A percentile compares a stretch with the other conserved stretches of the same genome.
These are phyloP conservation scores for Aelia acuminata DNA, from an alignment of 2,888 invertebrate species.

Conservation along the genomic window DNA sequence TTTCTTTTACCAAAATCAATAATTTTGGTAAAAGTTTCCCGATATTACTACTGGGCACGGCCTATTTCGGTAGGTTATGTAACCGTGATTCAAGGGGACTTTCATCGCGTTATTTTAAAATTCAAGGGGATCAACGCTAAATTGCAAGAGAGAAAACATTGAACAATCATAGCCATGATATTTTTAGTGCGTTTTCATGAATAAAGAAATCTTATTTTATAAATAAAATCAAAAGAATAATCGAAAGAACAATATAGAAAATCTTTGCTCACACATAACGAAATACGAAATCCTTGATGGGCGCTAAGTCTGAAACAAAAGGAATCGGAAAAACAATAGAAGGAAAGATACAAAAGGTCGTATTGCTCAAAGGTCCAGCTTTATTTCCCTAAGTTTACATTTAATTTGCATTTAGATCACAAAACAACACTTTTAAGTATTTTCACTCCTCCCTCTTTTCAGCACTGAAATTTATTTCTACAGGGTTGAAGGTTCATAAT, in stretches of 20 bases:
- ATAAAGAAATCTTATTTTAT: too few species aligned
- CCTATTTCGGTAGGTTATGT: too few species aligned
- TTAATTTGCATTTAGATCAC: slow-evolving; percentile 35
- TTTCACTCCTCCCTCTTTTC: neutral
- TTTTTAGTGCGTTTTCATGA: too few species aligned
- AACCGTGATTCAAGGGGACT: too few species aligned
- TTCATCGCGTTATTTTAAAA: too few species aligned
- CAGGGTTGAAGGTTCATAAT: neutral
- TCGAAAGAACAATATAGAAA: neutral
- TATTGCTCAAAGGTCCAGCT: neutral
- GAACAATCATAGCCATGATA: too few species aligned
- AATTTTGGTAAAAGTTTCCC: too few species aligned
- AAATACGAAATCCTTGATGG: neutral
- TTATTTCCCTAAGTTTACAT: slow-evolving; percentile 21
- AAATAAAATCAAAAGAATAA: neutral
- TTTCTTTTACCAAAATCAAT: too few species aligned
- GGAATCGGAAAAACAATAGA: neutral
- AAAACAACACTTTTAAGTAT: slow-evolving; percentile 11
- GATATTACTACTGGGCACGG: too few species aligned
- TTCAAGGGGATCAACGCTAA: too few species aligned
- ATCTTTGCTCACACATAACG: neutral
- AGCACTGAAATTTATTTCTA: neutral
- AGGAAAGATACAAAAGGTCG: neutral
- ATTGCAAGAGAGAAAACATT: too few species aligned
- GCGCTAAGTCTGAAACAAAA: neutral